A percentile compares a stretch with the other conserved stretches of the same genome.
These are phyloP conservation scores for Hyles lineata DNA, from an alignment of 2,888 invertebrate genomes.

Conservation along the genomic window DNA sequence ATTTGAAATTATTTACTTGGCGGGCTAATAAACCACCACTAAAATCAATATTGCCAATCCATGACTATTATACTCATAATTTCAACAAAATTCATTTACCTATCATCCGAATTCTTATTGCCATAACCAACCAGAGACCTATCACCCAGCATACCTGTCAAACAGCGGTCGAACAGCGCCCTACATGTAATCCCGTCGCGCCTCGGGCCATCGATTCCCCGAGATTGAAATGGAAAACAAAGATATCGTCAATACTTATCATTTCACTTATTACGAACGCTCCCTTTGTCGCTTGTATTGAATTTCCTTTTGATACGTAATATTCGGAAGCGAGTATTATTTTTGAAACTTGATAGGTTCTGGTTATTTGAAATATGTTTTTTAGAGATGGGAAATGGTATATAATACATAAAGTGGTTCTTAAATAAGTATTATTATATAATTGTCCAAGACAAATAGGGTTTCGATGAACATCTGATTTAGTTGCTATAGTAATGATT, in stretches of 20 bases:
- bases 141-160: constrained; percentile 1
- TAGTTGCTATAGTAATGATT: too few species aligned
- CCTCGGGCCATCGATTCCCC: constrained; percentile 75
- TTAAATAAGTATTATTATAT: too few species aligned
- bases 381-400: neutral
- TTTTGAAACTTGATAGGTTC: neutral
- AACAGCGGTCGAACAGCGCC: constrained; percentile 43
- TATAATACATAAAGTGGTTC: too few species aligned
- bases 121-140: too few species aligned
- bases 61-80: too few species aligned
- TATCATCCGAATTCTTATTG: too few species aligned
- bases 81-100: too few species aligned
- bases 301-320: constrained; percentile 32
- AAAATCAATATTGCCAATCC: too few species aligned
- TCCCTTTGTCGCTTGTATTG: constrained; percentile 38
- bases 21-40: too few species aligned
- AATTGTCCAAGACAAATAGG: too few species aligned
- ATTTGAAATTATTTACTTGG: too few species aligned
- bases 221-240: constrained; percentile 79
- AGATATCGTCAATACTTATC: constrained; percentile 67
- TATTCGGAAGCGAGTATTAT: constrained; percentile 8
- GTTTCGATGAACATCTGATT: too few species aligned
- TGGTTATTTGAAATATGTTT: neutral
- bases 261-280: constrained; percentile 48
- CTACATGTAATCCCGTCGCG: constrained; percentile 60